Conservation (phyloP, 2,888 invertebrate genomes). For the Ophion slaviceki region DNA sequence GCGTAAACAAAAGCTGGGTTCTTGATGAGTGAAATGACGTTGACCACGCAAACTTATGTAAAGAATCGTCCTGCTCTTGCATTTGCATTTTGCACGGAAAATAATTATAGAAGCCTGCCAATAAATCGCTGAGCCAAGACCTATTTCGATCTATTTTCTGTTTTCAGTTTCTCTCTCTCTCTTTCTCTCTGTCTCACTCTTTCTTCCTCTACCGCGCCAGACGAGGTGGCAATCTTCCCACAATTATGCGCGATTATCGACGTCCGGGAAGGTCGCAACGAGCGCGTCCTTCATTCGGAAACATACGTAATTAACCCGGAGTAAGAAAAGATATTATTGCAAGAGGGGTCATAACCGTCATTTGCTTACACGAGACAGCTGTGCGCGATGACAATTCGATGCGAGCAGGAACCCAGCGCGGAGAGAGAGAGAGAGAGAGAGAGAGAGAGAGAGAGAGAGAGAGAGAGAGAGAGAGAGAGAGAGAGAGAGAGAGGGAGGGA, state of each 20-base stretch:
- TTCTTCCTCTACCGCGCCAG: not conserved
- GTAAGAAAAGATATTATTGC: constrained; percentile 19
- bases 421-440: not conserved
- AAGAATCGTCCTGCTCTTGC: constrained; percentile 14
- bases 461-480: not conserved
- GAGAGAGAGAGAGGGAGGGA: not conserved
- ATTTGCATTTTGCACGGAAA: not conserved
- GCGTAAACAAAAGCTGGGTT: constrained; percentile 16
- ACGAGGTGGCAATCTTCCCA: constrained; percentile 15
- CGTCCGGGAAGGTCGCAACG: constrained; percentile 44
- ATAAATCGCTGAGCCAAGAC: too few relatives aligned
- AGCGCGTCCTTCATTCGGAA: constrained; percentile 11
- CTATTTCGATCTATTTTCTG: too few relatives aligned
- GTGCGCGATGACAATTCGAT: constrained; percentile 21
- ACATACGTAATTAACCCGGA: constrained; percentile 26
- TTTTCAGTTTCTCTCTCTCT: not conserved
- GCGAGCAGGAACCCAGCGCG: constrained; percentile 14
- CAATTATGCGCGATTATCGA: constrained; percentile 53
- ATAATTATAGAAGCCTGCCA: not conserved
- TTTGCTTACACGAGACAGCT: constrained; percentile 23
- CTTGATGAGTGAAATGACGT: constrained; percentile 35
- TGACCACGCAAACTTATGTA: constrained; percentile 51
- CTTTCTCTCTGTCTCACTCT: too few relatives aligned
- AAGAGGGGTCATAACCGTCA: constrained; percentile 7
- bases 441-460: not conserved